These are phyloP conservation scores for Euphonia xanthogaster DNA, from an alignment of 2,797 vertebrate genomes.

Conservation along the genomic window DNA sequence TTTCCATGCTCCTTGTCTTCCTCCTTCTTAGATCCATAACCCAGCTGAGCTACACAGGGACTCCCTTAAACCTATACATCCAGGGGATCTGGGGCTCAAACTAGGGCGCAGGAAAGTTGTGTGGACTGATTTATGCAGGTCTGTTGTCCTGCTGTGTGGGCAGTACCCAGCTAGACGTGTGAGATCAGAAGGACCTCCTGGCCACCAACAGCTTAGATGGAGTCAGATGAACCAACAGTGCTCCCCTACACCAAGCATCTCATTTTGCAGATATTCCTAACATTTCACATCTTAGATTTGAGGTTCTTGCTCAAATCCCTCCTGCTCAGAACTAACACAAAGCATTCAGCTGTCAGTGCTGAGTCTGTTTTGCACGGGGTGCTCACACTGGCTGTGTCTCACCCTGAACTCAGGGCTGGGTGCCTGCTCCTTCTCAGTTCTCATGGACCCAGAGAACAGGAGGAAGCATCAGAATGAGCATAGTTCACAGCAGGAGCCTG, in stretches of 20 bases:
- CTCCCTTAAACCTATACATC: background rate
- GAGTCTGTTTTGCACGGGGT: background rate
- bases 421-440: background rate
- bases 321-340: background rate
- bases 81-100: background rate
- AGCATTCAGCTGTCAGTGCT: background rate
- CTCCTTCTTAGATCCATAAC: background rate
- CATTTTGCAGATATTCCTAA: background rate
- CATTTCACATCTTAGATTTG: background rate
- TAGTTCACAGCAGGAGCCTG: background rate
- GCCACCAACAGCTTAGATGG: background rate
- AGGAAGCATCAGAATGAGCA: background rate
- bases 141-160: background rate
- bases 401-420: background rate
- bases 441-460: rapidly evolving
- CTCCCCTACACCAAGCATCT: background rate
- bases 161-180: background rate
- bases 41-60: background rate
- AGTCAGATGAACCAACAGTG: background rate
- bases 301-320: background rate
- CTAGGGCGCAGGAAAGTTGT: background rate
- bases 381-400: background rate
- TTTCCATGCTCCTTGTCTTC: background rate
- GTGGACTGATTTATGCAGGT: background rate
- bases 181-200: background rate